Evolutionary conservation across 2,113 vertebrate species (phyloP).

Genomic region (Percina caprodes): DNA sequence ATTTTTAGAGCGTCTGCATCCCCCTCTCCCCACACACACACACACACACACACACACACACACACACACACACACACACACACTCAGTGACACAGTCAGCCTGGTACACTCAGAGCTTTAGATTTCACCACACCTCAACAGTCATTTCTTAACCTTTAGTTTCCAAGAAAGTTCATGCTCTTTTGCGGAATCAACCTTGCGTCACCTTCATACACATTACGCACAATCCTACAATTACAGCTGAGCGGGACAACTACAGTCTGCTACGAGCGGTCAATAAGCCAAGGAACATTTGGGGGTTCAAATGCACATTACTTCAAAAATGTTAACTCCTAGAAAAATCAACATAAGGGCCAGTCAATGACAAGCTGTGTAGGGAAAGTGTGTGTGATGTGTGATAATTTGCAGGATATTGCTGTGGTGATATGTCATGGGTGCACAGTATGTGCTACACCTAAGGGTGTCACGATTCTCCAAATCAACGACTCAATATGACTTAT

Average conservation of each 20-base stretch:
- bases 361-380: too few relatives aligned
- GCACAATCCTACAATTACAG: not conserved
- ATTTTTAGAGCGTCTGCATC: conserved; percentile 13
- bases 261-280: not conserved
- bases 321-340: too few relatives aligned
- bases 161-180: not conserved
- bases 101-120: conserved; percentile 17
- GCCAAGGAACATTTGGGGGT: not conserved
- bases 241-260: not conserved
- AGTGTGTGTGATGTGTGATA: too few relatives aligned
- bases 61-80: too few relatives aligned
- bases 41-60: too few relatives aligned
- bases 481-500: too few relatives aligned
- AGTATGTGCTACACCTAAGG: too few relatives aligned
- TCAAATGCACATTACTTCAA: not conserved
- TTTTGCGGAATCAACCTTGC: not conserved
- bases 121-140: conserved; percentile 14
- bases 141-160: conserved; percentile 29
- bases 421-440: too few relatives aligned
- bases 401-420: too few relatives aligned
- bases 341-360: too few relatives aligned
- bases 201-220: conserved; percentile 8
- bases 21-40: too few relatives aligned
- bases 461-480: too few relatives aligned
- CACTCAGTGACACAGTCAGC: not conserved